Percentiles rank a stretch among this genome's conserved stretches.
phyloP scores from a whole-genome alignment of 1,140 invertebrate species.

The Acromyrmex echinatior region DNA sequence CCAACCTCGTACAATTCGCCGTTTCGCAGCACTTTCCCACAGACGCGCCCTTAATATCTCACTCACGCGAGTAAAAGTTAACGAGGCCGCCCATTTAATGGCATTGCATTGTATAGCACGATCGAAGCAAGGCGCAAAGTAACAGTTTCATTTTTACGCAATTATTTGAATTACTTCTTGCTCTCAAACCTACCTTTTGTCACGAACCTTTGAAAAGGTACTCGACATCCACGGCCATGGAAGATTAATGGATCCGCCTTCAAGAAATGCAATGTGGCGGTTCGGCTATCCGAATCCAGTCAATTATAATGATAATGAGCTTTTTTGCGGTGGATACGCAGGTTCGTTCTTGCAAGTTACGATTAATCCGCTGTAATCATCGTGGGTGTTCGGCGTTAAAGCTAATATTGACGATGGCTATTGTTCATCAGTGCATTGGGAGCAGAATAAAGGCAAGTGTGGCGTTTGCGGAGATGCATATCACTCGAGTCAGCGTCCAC shows the following conservation, averaged over 20 bases:
- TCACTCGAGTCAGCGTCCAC: constrained; percentile 90
- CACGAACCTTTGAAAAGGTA: constrained; percentile 62
- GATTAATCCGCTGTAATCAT: background rate
- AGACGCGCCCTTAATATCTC: constrained; percentile 55
- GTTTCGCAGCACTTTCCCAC: constrained; percentile 61
- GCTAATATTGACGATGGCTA: background rate
- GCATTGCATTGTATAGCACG: background rate
- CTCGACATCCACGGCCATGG: constrained; percentile 89
- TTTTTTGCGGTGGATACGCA: constrained; percentile 94
- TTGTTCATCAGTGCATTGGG: constrained; percentile 91
- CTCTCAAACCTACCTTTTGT: constrained; percentile 23
- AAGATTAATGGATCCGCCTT: constrained; percentile 95
- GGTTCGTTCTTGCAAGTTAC: constrained; percentile 87
- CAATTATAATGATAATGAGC: constrained; percentile 97
- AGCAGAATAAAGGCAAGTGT: constrained; percentile 94
- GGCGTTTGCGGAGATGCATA: constrained; percentile 96
- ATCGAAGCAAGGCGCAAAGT: background rate
- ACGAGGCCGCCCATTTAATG: constrained; percentile 37
- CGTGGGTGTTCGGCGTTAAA: background rate
- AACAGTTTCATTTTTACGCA: constrained; percentile 5
- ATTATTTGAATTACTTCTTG: background rate
- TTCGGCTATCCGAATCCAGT: constrained; percentile 97
- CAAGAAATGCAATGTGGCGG: constrained; percentile 97
- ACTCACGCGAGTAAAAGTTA: constrained; percentile 40
- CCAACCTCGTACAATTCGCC: constrained; percentile 19